A percentile compares a stretch with the other conserved stretches of the same genome.
Evolutionary conservation across 2,113 vertebrate species (phyloP).

Genomic region (Taxidea taxus): DNA sequence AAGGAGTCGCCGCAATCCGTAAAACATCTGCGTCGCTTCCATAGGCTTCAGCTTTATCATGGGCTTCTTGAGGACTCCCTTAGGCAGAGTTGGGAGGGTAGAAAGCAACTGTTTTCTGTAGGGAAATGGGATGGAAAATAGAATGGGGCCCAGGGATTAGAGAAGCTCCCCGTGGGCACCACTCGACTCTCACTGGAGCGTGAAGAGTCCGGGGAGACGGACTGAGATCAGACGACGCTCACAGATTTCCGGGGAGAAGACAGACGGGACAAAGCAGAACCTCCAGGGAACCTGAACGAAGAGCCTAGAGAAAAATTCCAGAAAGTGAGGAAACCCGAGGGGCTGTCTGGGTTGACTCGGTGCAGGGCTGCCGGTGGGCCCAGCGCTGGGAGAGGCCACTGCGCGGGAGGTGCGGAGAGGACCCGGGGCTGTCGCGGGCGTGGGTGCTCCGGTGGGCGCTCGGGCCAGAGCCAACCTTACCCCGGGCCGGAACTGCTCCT

Average conservation of each 20-base stretch:
- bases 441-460: fast-evolving
- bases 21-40: no score
- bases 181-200: not conserved
- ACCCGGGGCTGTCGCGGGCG: no score
- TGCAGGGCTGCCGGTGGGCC: fast-evolving
- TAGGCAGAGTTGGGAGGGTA: not conserved
- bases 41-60: not conserved
- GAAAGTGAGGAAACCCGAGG: no score
- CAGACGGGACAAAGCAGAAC: not conserved
- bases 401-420: no score
- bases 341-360: no score
- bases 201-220: fast-evolving
- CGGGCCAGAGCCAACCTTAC: not conserved
- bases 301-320: not conserved
- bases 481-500: not conserved
- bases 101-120: not conserved
- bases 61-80: not conserved
- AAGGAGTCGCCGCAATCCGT: not conserved
- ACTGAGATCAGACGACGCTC: not conserved
- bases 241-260: not conserved
- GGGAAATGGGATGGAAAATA: not conserved
- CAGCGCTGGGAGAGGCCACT: not conserved
- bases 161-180: not conserved
- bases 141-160: fast-evolving
- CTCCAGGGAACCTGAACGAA: not conserved